These are phyloP conservation scores for Mus minutoides DNA, from an alignment of 2,797 vertebrate species.

Conservation along the genomic window DNA sequence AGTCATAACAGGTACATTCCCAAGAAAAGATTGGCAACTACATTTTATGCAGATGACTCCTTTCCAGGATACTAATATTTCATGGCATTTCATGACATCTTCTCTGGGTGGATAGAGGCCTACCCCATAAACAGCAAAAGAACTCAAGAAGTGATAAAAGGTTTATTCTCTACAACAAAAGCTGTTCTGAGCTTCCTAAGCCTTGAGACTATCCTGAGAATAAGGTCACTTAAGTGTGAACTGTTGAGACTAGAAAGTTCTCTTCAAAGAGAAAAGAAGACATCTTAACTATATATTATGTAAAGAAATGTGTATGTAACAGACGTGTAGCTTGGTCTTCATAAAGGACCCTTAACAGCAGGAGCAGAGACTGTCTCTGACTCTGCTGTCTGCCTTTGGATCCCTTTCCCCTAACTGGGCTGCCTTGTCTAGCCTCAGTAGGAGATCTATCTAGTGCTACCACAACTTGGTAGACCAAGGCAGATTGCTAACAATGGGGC, in stretches of 20 bases:
- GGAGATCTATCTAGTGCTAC: background rate
- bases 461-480: background rate
- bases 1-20: background rate
- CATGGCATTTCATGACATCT: background rate
- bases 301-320: background rate
- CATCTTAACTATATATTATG: background rate
- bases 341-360: background rate
- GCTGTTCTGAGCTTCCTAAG: background rate
- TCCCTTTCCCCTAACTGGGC: background rate
- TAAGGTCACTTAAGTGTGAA: background rate
- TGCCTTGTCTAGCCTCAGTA: background rate
- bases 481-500: background rate
- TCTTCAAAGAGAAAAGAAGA: background rate
- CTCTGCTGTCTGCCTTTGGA: background rate
- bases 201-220: background rate
- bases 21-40: too few relatives aligned
- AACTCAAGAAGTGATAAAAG: background rate
- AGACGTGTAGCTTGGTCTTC: background rate
- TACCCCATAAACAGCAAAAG: background rate
- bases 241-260: background rate
- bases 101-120: background rate
- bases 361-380: background rate
- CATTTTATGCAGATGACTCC: background rate
- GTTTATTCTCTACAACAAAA: background rate
- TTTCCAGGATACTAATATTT: background rate